Evolutionary conservation across 2,797 vertebrate species (phyloP).

Genomic region (Chelmon rostratus): DNA sequence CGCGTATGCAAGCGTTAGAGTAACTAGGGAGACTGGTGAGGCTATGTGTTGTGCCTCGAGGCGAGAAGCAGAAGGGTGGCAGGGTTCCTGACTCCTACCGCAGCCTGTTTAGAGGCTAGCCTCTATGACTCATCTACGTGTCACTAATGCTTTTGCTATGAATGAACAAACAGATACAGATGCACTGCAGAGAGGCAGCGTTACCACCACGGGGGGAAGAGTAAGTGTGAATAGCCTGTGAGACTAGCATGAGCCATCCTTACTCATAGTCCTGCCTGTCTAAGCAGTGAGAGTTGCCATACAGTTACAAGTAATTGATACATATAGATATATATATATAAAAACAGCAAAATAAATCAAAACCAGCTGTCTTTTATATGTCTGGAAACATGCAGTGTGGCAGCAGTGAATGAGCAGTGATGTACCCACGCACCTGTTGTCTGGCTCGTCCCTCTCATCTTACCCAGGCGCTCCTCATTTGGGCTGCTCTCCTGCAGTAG

Average conservation of each 20-base stretch:
- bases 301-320: constrained; percentile 70
- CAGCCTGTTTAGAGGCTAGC: constrained; percentile 66
- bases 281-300: constrained; percentile 63
- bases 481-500: constrained; percentile 66
- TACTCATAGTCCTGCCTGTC: constrained; percentile 69
- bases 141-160: constrained; percentile 77
- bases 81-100: constrained; percentile 64
- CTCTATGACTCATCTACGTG: constrained; percentile 75
- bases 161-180: constrained; percentile 78
- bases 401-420: constrained; percentile 47
- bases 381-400: constrained; percentile 56
- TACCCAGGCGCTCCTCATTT: constrained; percentile 70
- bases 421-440: constrained; percentile 72
- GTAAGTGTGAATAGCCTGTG: constrained; percentile 68
- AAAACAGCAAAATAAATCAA: constrained; percentile 58
- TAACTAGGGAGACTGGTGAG: constrained; percentile 64
- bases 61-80: constrained; percentile 64
- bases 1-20: constrained; percentile 49
- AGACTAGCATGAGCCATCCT: constrained; percentile 72
- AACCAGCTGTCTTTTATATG: constrained; percentile 66
- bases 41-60: constrained; percentile 69
- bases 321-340: constrained; percentile 27
- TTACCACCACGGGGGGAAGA: constrained; percentile 54
- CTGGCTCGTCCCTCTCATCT: constrained; percentile 69
- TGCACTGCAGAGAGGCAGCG: constrained; percentile 65